phyloP scores from a whole-genome alignment of 2,797 vertebrate species.

The Arrhamphus sclerolepis region DNA sequence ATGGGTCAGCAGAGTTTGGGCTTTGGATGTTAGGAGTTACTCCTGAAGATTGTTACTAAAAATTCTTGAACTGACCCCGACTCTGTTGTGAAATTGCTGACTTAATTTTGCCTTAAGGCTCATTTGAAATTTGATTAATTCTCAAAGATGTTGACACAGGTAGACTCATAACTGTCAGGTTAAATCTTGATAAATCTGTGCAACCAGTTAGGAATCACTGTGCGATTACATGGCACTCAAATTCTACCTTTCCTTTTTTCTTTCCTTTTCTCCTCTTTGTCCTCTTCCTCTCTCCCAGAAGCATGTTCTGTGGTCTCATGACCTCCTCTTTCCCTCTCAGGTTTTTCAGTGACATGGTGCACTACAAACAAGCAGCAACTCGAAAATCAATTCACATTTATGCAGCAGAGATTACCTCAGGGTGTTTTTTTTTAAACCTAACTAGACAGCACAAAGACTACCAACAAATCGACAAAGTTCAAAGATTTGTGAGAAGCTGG shows the following conservation, averaged over 20 bases:
- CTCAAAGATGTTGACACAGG: not conserved
- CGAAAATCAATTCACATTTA: conserved; percentile 44
- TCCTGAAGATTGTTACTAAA: too few relatives aligned
- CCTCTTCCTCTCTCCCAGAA: conserved; percentile 45
- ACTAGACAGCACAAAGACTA: conserved; percentile 7
- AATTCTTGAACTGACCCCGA: too few relatives aligned
- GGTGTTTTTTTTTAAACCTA: conserved; percentile 18
- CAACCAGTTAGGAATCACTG: conserved; percentile 50
- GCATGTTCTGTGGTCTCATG: conserved; percentile 24
- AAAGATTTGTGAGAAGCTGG: conserved; percentile 22
- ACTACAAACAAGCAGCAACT: conserved; percentile 59
- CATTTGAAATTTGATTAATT: not conserved
- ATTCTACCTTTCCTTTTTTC: conserved; percentile 67
- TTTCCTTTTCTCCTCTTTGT: conserved; percentile 36
- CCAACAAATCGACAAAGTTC: conserved; percentile 14
- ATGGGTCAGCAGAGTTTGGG: too few relatives aligned
- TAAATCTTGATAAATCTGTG: not conserved
- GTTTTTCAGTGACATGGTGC: conserved; percentile 30
- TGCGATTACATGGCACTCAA: not conserved
- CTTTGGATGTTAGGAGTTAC: too few relatives aligned
- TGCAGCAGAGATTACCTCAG: conserved; percentile 19
- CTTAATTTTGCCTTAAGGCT: too few relatives aligned
- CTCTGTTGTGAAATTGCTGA: too few relatives aligned
- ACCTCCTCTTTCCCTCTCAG: conserved; percentile 29
- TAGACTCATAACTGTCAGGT: not conserved